Percentiles rank a stretch among this genome's conserved stretches.
phyloP scores from a whole-genome alignment of 92 coral and sea anemone genomes.

The Muricea muricata region DNA sequence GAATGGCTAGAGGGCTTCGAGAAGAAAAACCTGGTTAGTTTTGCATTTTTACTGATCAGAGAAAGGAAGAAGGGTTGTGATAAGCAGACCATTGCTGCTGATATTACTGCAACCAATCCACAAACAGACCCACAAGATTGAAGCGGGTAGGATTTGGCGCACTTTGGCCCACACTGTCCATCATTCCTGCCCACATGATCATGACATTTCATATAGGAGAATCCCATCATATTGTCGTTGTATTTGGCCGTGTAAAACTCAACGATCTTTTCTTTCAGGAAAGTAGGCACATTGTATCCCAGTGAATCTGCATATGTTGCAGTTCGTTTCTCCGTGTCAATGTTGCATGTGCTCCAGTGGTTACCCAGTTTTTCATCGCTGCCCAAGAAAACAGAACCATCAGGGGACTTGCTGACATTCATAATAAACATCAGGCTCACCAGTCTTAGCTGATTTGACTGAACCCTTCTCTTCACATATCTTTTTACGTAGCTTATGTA shows the following conservation, averaged over 20 bases:
- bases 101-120: constrained; percentile 35
- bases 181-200: constrained; percentile 4
- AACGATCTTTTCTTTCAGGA: constrained; percentile 29
- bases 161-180: constrained; percentile 35
- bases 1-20: constrained; percentile 50
- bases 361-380: constrained; percentile 7
- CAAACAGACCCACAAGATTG: constrained; percentile 47
- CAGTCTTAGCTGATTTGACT: constrained; percentile 3
- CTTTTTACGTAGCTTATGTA: constrained; percentile 6
- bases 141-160: constrained; percentile 41
- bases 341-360: constrained; percentile 56
- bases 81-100: constrained; percentile 47
- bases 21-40: constrained; percentile 25
- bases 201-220: constrained; percentile 38
- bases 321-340: constrained; percentile 10
- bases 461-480: constrained; percentile 11
- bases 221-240: constrained; percentile 34
- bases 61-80: background rate
- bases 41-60: constrained; percentile 9
- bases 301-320: constrained; percentile 49
- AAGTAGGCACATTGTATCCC: constrained; percentile 44
- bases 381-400: constrained; percentile 30
- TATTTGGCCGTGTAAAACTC: constrained; percentile 35
- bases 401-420: constrained; percentile 30
- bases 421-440: constrained; percentile 37